phyloP scores from a whole-genome alignment of 92 coral and sea anemone genomes.

The Actinernus sp. region DNA sequence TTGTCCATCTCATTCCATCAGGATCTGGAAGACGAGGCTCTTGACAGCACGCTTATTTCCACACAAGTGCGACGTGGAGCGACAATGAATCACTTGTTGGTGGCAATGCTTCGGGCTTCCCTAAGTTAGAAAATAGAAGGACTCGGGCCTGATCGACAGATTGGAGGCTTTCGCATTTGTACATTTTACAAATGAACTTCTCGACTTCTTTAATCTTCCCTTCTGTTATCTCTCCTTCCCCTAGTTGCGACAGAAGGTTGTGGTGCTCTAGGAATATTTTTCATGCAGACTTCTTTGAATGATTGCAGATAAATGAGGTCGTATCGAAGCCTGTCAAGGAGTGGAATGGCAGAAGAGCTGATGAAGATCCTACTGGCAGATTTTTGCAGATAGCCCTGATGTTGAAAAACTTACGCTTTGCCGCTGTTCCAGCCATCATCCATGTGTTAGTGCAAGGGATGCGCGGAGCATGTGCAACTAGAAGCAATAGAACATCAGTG shows the following conservation, averaged over 20 bases:
- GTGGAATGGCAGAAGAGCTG: constrained; percentile 66
- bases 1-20: constrained; percentile 6
- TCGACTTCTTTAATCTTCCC: constrained; percentile 19
- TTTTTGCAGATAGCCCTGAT: constrained; percentile 34
- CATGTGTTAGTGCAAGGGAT: constrained; percentile 38
- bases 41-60: constrained; percentile 37
- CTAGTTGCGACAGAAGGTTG: constrained; percentile 30
- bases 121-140: not conserved
- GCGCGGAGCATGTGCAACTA: constrained; percentile 48
- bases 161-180: constrained; percentile 23
- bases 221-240: constrained; percentile 8
- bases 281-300: constrained; percentile 32
- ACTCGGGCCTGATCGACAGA: constrained; percentile 19
- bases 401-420: constrained; percentile 57
- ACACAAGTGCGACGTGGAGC: constrained; percentile 14
- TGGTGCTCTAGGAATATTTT: constrained; percentile 32
- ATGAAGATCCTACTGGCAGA: constrained; percentile 26
- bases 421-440: constrained; percentile 72
- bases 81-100: constrained; percentile 44
- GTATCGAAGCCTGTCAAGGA: constrained; percentile 52
- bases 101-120: constrained; percentile 10
- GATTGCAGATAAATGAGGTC: too few species aligned
- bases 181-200: constrained; percentile 49
- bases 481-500: constrained; percentile 60
- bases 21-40: constrained; percentile 30